These are phyloP conservation scores for Urophycis tenuis DNA, from an alignment of 2,797 vertebrate species.

Conservation along the genomic window DNA sequence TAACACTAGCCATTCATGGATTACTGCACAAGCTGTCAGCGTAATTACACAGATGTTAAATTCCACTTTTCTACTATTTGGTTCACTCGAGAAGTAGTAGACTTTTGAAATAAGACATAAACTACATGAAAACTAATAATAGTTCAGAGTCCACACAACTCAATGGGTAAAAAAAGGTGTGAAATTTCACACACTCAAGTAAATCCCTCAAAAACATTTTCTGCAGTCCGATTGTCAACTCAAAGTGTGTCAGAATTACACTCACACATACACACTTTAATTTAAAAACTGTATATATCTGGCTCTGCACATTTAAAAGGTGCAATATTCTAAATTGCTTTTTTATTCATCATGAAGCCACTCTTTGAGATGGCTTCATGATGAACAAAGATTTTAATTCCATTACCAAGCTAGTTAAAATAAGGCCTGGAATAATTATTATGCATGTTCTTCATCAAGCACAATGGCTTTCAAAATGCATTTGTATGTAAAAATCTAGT, in stretches of 20 bases:
- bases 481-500: background rate
- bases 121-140: slow-evolving; percentile 8
- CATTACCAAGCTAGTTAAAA: background rate
- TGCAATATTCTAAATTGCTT: background rate
- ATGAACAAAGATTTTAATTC: too few relatives aligned
- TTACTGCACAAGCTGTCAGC: slow-evolving; percentile 24
- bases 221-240: background rate
- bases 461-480: background rate
- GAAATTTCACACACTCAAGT: slow-evolving; percentile 12
- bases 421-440: background rate
- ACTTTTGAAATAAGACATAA: too few relatives aligned
- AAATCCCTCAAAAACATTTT: background rate
- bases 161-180: slow-evolving; percentile 6
- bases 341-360: background rate
- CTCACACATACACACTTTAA: background rate
- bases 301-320: background rate
- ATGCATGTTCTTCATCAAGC: background rate
- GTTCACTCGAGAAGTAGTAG: slow-evolving; percentile 45
- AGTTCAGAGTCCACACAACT: slow-evolving; percentile 29
- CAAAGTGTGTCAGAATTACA: background rate
- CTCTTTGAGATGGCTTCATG: too few relatives aligned
- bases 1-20: slow-evolving; percentile 35
- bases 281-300: background rate
- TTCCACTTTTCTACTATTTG: slow-evolving; percentile 36
- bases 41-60: slow-evolving; percentile 46